phyloP scores from a whole-genome alignment of 2,888 invertebrate genomes.

The Cotesia congregata region DNA sequence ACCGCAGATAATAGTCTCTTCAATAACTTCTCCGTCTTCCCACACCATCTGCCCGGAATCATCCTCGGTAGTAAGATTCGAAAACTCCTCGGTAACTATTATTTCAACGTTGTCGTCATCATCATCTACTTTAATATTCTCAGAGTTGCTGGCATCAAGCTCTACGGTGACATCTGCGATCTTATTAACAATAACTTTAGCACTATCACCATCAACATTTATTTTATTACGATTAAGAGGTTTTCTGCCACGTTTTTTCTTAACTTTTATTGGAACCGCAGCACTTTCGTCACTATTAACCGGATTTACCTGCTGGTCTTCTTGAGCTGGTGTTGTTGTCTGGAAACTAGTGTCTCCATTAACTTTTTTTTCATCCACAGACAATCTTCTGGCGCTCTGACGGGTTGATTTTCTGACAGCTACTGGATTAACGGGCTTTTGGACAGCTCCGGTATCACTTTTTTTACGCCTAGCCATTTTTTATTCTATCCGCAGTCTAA shows the following conservation, averaged over 20 bases:
- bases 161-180: not conserved
- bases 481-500: not conserved
- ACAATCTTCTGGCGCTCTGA: conserved; percentile 66
- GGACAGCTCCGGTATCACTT: conserved; percentile 58
- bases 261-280: conserved; percentile 36
- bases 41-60: conserved; percentile 50
- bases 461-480: conserved; percentile 65
- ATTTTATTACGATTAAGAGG: conserved; percentile 32
- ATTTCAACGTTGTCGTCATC: conserved; percentile 56
- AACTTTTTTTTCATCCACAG: conserved; percentile 57
- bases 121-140: conserved; percentile 53
- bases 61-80: conserved; percentile 45
- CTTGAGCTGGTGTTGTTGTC: conserved; percentile 3
- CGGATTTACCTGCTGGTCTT: conserved; percentile 26
- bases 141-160: not conserved
- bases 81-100: conserved; percentile 50
- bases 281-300: conserved; percentile 50
- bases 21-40: conserved; percentile 65
- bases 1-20: conserved; percentile 69
- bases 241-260: conserved; percentile 44
- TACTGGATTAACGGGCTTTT: conserved; percentile 57
- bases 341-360: conserved; percentile 58
- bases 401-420: conserved; percentile 65
- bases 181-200: not conserved
- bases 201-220: not conserved